These are phyloP conservation scores for Deroplatys truncata DNA, from an alignment of 2,888 invertebrate species.

Conservation along the genomic window DNA sequence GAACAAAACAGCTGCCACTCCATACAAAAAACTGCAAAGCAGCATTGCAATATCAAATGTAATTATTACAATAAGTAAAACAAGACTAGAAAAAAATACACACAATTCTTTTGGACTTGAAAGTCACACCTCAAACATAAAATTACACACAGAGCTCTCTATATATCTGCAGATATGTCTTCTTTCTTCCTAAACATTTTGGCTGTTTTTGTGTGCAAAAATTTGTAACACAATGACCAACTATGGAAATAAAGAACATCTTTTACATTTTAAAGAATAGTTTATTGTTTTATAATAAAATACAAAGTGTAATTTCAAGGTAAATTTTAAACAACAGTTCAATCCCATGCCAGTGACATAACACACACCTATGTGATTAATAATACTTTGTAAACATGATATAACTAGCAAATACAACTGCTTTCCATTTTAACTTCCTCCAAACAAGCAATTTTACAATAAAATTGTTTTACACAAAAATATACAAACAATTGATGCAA, in stretches of 20 bases:
- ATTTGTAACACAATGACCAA: neutral
- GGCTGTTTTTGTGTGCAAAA: neutral
- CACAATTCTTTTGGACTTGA: neutral
- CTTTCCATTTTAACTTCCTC: neutral
- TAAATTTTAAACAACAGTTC: neutral
- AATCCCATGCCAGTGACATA: neutral
- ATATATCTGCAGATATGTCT: neutral
- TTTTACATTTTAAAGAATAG: neutral
- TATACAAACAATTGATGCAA: neutral
- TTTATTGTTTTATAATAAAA: neutral
- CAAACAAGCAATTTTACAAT: neutral
- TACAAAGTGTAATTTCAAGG: neutral
- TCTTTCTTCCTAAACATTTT: neutral
- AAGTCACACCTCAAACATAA: neutral
- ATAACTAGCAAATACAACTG: neutral
- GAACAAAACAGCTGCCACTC: no score
- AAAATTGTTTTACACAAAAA: neutral
- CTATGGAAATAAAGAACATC: neutral
- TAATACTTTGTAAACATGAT: neutral
- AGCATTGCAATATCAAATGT: neutral
- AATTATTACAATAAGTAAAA: neutral
- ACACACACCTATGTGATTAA: neutral
- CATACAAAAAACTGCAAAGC: neutral
- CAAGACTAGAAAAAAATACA: neutral
- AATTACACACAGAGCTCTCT: neutral